Percentiles rank a stretch among this genome's conserved stretches.
phyloP scores from a whole-genome alignment of 2,113 vertebrate genomes.

The Stegostoma tigrinum region DNA sequence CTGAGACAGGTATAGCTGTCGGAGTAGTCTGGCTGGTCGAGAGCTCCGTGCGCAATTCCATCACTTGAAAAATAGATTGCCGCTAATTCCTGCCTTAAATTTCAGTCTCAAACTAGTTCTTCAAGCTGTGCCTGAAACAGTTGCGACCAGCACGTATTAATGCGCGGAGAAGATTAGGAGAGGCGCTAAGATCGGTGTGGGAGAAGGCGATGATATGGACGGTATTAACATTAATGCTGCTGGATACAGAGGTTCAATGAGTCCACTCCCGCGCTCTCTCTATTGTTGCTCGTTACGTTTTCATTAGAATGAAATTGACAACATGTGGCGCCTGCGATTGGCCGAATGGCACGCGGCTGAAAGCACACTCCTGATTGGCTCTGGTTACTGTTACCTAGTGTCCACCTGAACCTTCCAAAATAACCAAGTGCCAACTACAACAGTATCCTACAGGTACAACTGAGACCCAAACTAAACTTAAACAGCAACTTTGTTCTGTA shows the following conservation, averaged over 20 bases:
- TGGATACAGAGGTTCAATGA: constrained; percentile 64
- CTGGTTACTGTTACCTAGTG: constrained; percentile 65
- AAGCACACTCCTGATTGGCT: constrained; percentile 82
- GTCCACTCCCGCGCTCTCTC: constrained; percentile 51
- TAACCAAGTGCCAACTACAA: constrained; percentile 47
- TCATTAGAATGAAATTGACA: constrained; percentile 96
- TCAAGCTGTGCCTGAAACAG: background rate
- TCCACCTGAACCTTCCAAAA: constrained; percentile 70
- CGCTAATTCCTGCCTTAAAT: background rate
- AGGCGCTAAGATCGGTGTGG: background rate
- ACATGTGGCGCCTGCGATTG: constrained; percentile 96
- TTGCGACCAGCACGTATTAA: background rate
- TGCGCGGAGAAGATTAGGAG: background rate
- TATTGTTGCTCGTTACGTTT: constrained; percentile 88
- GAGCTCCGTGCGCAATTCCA: constrained; percentile 84
- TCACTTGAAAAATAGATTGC: constrained; percentile 43
- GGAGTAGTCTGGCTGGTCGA: constrained; percentile 60
- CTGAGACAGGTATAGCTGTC: constrained; percentile 77
- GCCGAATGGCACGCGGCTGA: constrained; percentile 61
- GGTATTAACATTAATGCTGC: constrained; percentile 68
- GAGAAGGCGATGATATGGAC: constrained; percentile 45
- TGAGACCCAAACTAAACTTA: background rate
- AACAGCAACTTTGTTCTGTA: background rate
- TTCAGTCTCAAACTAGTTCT: background rate
- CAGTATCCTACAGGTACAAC: constrained; percentile 52